These are phyloP conservation scores for Eristalinus sepulchralis DNA, from an alignment of 2,888 invertebrate species.

Conservation along the genomic window DNA sequence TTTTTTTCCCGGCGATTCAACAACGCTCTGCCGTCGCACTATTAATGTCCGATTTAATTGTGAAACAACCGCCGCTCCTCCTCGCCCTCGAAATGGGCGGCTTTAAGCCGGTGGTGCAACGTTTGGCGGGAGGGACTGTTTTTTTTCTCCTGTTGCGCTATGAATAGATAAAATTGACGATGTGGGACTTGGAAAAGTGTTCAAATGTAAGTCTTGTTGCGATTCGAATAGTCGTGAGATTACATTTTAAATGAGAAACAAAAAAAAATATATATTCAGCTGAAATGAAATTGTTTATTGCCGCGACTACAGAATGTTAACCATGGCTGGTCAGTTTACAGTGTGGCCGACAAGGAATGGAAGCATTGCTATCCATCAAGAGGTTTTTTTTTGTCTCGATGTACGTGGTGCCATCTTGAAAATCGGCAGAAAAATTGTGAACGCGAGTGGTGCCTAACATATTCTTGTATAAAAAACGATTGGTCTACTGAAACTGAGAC, in stretches of 20 bases:
- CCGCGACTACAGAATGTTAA: background rate
- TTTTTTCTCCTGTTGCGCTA: slow-evolving; percentile 8
- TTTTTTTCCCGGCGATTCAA: slow-evolving; percentile 8
- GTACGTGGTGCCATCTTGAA: too few relatives aligned
- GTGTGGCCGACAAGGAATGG: background rate
- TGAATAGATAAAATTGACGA: slow-evolving; percentile 26
- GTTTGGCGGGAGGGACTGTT: background rate
- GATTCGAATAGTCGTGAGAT: background rate
- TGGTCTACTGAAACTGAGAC: too few relatives aligned
- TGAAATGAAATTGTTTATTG: background rate
- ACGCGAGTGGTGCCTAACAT: too few relatives aligned
- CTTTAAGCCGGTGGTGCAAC: background rate
- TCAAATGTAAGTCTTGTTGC: slow-evolving; percentile 4
- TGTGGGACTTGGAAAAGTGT: background rate
- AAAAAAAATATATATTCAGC: background rate
- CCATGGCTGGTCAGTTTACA: background rate
- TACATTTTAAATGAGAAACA: background rate
- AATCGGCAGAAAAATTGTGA: too few relatives aligned
- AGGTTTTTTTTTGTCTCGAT: too few relatives aligned
- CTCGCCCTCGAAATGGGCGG: background rate
- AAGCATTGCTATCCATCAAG: too few relatives aligned
- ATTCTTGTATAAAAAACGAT: too few relatives aligned
- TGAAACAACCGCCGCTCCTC: background rate
- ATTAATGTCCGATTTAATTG: slow-evolving; percentile 50
- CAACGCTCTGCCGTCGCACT: slow-evolving; percentile 21